Percentiles rank a stretch among this genome's conserved stretches.
Evolutionary conservation across 2,888 invertebrate species (phyloP).

Genomic region (Lacanobia oleracea): DNA sequence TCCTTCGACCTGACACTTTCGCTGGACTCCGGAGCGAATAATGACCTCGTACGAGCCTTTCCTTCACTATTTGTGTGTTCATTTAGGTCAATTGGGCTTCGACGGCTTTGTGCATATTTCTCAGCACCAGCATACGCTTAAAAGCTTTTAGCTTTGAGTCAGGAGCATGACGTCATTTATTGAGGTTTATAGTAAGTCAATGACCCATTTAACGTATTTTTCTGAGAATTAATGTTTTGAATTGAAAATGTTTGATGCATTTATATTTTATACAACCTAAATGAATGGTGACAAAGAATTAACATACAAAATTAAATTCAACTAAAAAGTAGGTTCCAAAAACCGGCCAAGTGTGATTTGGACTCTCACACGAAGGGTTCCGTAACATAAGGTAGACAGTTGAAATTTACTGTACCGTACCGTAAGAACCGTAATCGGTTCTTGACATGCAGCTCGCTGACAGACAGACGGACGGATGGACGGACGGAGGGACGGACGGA

Average conservation of each 20-base stretch:
- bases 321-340: too few species aligned
- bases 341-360: neutral
- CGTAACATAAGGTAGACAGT: too few species aligned
- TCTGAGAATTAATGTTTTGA: neutral
- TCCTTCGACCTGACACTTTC: slow-evolving; percentile 86
- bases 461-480: too few species aligned
- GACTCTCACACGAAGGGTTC: too few species aligned
- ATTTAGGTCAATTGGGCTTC: slow-evolving; percentile 89
- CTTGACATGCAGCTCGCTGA: too few species aligned
- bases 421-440: too few species aligned
- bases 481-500: too few species aligned
- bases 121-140: slow-evolving; percentile 76
- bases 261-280: too few species aligned
- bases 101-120: slow-evolving; percentile 86
- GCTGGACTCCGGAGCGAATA: slow-evolving; percentile 86
- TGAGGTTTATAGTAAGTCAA: slow-evolving; percentile 39
- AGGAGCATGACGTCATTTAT: slow-evolving; percentile 70
- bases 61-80: slow-evolving; percentile 88
- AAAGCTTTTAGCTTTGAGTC: slow-evolving; percentile 84
- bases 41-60: slow-evolving; percentile 82
- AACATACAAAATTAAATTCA: neutral
- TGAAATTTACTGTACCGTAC: too few species aligned
- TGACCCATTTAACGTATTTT: slow-evolving; percentile 47
- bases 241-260: neutral
- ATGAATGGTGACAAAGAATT: too few species aligned